Conservation (phyloP, 1,140 invertebrate species). For the Drosophila gunungcola region DNA sequence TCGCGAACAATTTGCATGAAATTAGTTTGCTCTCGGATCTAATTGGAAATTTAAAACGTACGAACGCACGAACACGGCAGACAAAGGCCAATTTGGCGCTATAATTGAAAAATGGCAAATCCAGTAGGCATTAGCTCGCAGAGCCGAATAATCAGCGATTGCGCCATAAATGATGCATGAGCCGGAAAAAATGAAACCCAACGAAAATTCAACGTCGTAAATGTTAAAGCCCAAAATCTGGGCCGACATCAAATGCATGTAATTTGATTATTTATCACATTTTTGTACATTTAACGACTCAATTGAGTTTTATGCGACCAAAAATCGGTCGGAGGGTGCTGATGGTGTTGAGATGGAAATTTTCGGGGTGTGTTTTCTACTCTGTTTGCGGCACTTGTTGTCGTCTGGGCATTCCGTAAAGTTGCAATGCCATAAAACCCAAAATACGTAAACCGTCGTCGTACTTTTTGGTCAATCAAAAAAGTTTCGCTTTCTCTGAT, state of each 20-base stretch:
- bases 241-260: conserved; percentile 68
- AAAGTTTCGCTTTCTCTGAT: conserved; percentile 33
- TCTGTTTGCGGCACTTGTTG: conserved; percentile 42
- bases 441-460: conserved; percentile 12
- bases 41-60: conserved; percentile 72
- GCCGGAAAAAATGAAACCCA: conserved; percentile 21
- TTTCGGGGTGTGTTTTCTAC: conserved; percentile 21
- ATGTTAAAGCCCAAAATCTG: conserved; percentile 57
- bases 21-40: conserved; percentile 64
- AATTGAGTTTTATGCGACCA: conserved; percentile 77
- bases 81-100: conserved; percentile 28
- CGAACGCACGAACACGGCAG: conserved; percentile 18
- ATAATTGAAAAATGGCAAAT: conserved; percentile 57
- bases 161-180: conserved; percentile 31
- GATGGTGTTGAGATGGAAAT: conserved; percentile 9
- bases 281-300: conserved; percentile 80
- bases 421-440: conserved; percentile 38
- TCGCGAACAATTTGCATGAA: conserved; percentile 59
- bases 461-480: conserved; percentile 38
- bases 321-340: conserved; percentile 1
- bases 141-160: conserved; percentile 39
- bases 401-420: conserved; percentile 4
- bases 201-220: conserved; percentile 49
- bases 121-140: conserved; percentile 36
- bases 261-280: conserved; percentile 83